A percentile compares a stretch with the other conserved stretches of the same genome.
Evolutionary conservation across 2,888 invertebrate species (phyloP).

Genomic region (Strigamia transsilvanica): DNA sequence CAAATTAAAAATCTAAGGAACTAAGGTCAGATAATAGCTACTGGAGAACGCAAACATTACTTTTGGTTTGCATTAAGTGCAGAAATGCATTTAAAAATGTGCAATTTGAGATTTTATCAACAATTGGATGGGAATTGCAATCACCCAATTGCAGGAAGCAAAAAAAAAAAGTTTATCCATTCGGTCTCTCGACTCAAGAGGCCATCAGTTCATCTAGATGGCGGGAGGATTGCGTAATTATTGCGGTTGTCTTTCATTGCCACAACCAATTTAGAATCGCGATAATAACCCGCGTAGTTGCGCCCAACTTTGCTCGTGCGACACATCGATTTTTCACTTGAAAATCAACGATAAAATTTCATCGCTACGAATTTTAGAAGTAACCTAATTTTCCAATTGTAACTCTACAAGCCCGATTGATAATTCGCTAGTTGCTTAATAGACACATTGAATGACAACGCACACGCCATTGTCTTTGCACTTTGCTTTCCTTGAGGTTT

Average conservation of each 20-base stretch:
- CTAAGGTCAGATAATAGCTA: neutral
- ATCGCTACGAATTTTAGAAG: neutral
- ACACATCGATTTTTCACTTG: constrained; percentile 21
- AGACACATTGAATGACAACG: constrained; percentile 4
- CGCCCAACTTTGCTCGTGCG: neutral
- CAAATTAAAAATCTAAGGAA: neutral
- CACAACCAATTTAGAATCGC: constrained; percentile 31
- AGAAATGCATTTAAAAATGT: too few relatives aligned
- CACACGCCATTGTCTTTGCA: constrained; percentile 23
- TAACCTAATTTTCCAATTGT: neutral
- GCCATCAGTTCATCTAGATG: constrained; percentile 29
- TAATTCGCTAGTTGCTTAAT: neutral
- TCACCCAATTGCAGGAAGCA: neutral
- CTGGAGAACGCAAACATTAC: neutral
- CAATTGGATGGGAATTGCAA: neutral
- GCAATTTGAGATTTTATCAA: too few relatives aligned
- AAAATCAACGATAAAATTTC: neutral
- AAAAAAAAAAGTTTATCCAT: neutral
- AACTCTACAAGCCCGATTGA: neutral
- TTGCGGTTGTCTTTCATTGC: constrained; percentile 14
- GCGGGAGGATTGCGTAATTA: constrained; percentile 18
- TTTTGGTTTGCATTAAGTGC: neutral
- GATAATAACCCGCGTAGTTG: constrained; percentile 16
- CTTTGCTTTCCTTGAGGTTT: constrained; percentile 19
- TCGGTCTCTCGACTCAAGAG: neutral